These are phyloP conservation scores for Itoplectis maculator DNA, from an alignment of 2,888 invertebrate genomes.

Conservation along the genomic window DNA sequence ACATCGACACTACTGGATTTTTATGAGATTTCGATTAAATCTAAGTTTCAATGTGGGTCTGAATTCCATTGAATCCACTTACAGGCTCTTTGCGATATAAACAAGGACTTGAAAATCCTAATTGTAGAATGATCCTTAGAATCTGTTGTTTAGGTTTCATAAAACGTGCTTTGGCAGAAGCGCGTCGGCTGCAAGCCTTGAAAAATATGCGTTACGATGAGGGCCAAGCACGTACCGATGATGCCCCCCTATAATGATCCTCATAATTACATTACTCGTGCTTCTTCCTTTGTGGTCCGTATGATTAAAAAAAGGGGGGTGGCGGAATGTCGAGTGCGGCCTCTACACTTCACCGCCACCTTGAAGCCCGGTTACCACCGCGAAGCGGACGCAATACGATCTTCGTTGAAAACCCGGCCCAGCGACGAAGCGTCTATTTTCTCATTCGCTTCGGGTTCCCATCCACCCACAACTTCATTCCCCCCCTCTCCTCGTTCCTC, in stretches of 20 bases:
- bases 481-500: neutral
- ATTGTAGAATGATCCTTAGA: neutral
- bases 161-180: neutral
- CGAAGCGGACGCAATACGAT: conserved; percentile 52
- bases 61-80: no score
- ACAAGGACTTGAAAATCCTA: no score
- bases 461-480: conserved; percentile 35
- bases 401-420: neutral
- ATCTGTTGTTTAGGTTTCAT: neutral
- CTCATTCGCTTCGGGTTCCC: conserved; percentile 51
- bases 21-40: no score
- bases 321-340: neutral
- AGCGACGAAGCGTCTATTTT: conserved; percentile 26
- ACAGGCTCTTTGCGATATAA: no score
- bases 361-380: conserved; percentile 22
- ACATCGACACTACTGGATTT: neutral
- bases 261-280: neutral
- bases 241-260: neutral
- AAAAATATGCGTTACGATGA: neutral
- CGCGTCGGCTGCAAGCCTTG: neutral
- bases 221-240: neutral
- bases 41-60: no score
- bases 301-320: conserved; percentile 6
- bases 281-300: conserved; percentile 2
- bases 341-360: conserved; percentile 25